Percentiles rank a stretch among this genome's conserved stretches.
Conservation (phyloP, 2,888 invertebrate genomes). For the Caenorhabditis afra region DNA sequence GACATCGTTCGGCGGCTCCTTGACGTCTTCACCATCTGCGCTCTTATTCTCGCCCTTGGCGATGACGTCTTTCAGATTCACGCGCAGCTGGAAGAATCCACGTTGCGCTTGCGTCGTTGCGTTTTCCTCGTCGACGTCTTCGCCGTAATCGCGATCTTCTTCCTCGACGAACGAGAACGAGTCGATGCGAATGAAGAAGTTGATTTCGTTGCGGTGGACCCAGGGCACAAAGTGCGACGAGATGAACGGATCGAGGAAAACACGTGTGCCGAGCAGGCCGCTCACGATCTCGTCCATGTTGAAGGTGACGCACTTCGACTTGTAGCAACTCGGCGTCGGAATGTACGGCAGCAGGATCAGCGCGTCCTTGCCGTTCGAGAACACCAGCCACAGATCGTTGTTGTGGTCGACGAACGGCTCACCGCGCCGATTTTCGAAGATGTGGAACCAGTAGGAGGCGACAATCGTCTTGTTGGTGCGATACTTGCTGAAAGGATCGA, state of each 20-base stretch:
- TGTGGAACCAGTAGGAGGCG: conserved; percentile 53
- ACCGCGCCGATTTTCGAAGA: conserved; percentile 56
- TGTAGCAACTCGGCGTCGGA: conserved; percentile 12
- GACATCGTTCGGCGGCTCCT: background rate
- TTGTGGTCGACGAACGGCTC: conserved; percentile 52
- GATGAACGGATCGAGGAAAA: conserved; percentile 48
- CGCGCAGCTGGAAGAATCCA: conserved; percentile 37
- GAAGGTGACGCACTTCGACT: conserved; percentile 33
- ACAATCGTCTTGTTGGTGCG: conserved; percentile 33
- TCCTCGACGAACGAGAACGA: conserved; percentile 26
- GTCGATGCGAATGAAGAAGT: conserved; percentile 46
- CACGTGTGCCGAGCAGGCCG: conserved; percentile 15
- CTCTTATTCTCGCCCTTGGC: conserved; percentile 5
- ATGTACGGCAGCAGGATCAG: conserved; percentile 45
- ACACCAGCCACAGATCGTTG: conserved; percentile 46
- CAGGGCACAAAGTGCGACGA: conserved; percentile 48
- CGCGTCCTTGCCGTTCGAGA: conserved; percentile 48
- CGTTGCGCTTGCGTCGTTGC: background rate
- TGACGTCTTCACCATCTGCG: background rate
- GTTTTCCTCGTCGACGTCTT: background rate
- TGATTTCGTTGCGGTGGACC: conserved; percentile 42
- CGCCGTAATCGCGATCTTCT: conserved; percentile 21
- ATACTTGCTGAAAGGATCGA: conserved; percentile 22
- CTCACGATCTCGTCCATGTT: conserved; percentile 43
- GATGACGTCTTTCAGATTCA: conserved; percentile 40